These are phyloP conservation scores for Eudasyphora cyanicolor DNA, from an alignment of 2,888 invertebrate species.

Conservation along the genomic window DNA sequence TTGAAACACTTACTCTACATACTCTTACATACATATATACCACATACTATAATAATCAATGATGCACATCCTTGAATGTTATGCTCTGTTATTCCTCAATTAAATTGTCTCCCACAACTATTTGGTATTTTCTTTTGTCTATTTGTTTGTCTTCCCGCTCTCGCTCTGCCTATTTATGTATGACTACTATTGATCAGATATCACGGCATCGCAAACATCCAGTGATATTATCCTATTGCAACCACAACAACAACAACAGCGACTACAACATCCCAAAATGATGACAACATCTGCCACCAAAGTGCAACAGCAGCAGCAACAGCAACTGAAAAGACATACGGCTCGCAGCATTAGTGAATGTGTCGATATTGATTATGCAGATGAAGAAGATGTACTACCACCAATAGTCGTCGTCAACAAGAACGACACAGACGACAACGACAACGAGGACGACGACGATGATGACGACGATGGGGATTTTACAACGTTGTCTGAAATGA, in stretches of 20 bases:
- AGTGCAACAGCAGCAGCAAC: constrained; percentile 17
- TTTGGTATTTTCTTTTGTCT: constrained; percentile 34
- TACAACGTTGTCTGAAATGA: constrained; percentile 78
- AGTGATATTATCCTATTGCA: constrained; percentile 51
- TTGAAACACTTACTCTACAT: no score
- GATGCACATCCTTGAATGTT: background rate
- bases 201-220: constrained; percentile 61
- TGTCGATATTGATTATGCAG: constrained; percentile 69
- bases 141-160: constrained; percentile 37
- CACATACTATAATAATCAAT: no score
- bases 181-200: constrained; percentile 45
- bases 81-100: constrained; percentile 3
- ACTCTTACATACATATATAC: background rate
- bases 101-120: constrained; percentile 13
- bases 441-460: constrained; percentile 69
- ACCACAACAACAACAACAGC: constrained; percentile 42
- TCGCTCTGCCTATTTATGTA: constrained; percentile 40
- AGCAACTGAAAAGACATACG: constrained; percentile 65
- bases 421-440: constrained; percentile 31
- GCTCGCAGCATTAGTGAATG: constrained; percentile 77
- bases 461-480: constrained; percentile 76
- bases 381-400: constrained; percentile 62
- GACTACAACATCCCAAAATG: constrained; percentile 25
- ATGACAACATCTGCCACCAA: constrained; percentile 53
- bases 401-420: constrained; percentile 68